phyloP scores from a whole-genome alignment of 2,797 vertebrate genomes.

The Peromyscus eremicus region DNA sequence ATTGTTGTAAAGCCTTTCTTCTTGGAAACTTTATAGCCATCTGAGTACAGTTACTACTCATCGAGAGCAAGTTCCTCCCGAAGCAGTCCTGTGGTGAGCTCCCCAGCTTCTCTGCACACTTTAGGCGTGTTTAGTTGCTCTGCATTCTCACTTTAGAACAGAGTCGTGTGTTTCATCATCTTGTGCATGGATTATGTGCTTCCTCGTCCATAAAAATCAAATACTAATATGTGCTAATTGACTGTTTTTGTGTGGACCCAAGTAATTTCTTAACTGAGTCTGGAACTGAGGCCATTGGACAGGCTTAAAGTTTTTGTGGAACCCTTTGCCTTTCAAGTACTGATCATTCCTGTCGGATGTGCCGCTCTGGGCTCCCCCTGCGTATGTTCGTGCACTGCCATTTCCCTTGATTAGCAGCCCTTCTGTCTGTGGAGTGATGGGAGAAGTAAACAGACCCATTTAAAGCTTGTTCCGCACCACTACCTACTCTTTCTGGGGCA shows the following conservation, averaged over 20 bases:
- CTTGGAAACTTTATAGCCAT: constrained; percentile 91
- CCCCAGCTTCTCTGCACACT: constrained; percentile 70
- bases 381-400: background rate
- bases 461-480: background rate
- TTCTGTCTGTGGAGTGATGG: background rate
- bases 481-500: background rate
- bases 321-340: background rate
- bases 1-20: constrained; percentile 74
- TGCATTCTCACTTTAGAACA: background rate
- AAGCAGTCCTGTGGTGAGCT: constrained; percentile 96
- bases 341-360: background rate
- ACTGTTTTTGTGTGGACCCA: constrained; percentile 1
- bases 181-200: constrained; percentile 38
- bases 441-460: background rate
- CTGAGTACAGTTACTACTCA: constrained; percentile 96
- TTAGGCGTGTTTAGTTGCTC: constrained; percentile 6
- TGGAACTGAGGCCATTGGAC: background rate
- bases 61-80: constrained; percentile 94
- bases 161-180: background rate
- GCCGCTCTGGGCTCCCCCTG: background rate
- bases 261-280: constrained; percentile 46
- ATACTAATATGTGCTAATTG: constrained; percentile 58
- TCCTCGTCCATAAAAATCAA: background rate
- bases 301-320: background rate
- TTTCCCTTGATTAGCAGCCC: background rate